Evolutionary conservation across 2,113 vertebrate genomes (phyloP).

Genomic region (Cettia cetti): DNA sequence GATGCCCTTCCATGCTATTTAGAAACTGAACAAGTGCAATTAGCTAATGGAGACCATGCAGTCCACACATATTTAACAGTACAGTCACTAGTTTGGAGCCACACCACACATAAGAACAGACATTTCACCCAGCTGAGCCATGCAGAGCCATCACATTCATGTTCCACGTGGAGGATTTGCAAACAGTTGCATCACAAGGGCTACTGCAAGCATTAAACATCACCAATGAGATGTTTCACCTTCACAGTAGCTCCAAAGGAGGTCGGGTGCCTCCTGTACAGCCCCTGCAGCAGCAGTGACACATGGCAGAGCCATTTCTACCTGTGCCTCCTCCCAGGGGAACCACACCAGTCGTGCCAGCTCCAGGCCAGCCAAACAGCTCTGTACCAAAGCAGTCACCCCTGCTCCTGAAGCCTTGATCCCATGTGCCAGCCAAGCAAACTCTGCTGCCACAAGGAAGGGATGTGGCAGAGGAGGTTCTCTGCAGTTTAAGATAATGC

Average conservation of each 20-base stretch:
- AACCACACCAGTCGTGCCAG: not conserved
- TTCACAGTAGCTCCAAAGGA: not conserved
- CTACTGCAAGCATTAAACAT: not conserved
- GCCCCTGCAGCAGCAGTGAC: not conserved
- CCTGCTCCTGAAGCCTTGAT: not conserved
- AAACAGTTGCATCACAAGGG: not conserved
- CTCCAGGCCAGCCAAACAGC: not conserved
- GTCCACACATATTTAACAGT: not conserved
- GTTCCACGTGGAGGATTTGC: rapidly evolving
- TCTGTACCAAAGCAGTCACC: not conserved
- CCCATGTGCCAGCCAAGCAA: not conserved
- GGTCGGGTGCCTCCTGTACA: rapidly evolving
- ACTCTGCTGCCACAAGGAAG: not conserved
- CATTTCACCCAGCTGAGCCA: not conserved
- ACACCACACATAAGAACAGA: not conserved
- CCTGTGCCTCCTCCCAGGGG: not conserved
- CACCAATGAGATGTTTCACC: not conserved
- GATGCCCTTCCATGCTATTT: not conserved
- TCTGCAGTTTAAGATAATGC: not conserved
- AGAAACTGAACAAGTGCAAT: not conserved
- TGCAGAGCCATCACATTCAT: not conserved
- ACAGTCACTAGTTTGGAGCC: not conserved
- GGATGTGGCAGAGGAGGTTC: not conserved
- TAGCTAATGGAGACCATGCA: not conserved
- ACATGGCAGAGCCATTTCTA: not conserved